Conservation (phyloP, 2,888 invertebrate genomes). For the Phytoseiulus persimilis region DNA sequence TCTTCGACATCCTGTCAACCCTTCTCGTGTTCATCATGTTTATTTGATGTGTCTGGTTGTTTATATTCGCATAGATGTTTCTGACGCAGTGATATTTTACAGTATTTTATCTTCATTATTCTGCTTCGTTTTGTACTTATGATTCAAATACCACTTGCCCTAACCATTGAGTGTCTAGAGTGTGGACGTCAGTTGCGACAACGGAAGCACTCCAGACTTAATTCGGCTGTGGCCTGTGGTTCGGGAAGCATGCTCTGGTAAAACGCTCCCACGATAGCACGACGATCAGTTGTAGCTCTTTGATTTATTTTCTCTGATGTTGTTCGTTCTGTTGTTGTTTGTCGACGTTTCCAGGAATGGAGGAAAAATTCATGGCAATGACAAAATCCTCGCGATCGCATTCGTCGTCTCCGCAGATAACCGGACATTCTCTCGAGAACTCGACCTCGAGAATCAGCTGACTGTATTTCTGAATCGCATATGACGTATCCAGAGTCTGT, state of each 20-base stretch:
- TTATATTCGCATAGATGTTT: not conserved
- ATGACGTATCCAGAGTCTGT: not conserved
- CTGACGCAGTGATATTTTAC: not conserved
- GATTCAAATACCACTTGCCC: constrained; percentile 5
- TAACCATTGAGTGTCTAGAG: not conserved
- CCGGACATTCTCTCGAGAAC: not conserved
- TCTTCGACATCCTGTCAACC: not conserved
- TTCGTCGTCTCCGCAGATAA: not conserved
- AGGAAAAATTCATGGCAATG: not conserved
- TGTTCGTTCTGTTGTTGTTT: not conserved
- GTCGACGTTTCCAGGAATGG: not conserved
- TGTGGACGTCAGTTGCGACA: constrained; percentile 5
- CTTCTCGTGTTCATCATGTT: not conserved
- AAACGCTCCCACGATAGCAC: constrained; percentile 15
- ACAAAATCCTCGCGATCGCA: not conserved
- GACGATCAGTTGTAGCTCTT: not conserved
- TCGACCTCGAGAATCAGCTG: not conserved
- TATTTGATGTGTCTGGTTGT: not conserved
- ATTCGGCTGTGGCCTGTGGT: constrained; percentile 24
- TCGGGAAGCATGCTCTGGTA: constrained; percentile 38
- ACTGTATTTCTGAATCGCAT: not conserved
- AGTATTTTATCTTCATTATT: not conserved
- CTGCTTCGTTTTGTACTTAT: not conserved
- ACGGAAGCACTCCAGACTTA: not conserved
- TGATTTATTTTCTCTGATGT: not conserved